phyloP scores from a whole-genome alignment of 2,888 invertebrate genomes.

The Cylindroiulus punctatus region DNA sequence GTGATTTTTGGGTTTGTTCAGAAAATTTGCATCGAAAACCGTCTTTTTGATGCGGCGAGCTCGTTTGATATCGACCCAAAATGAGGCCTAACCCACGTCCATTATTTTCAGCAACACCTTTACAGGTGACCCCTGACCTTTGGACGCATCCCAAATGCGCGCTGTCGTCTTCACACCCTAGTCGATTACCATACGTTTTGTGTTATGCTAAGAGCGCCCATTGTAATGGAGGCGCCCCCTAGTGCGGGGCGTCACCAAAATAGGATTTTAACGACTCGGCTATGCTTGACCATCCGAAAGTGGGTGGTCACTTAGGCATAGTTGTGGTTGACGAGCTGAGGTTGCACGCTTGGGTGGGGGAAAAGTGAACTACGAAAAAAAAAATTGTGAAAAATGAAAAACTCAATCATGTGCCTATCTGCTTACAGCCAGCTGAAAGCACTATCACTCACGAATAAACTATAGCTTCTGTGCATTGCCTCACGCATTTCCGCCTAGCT shows the following conservation, averaged over 20 bases:
- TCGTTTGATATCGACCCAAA: too few species aligned
- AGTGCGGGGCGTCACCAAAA: slow-evolving; percentile 41
- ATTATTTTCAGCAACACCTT: slow-evolving; percentile 7
- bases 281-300: slow-evolving; percentile 17
- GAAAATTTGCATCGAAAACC: too few species aligned
- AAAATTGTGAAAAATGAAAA: not conserved
- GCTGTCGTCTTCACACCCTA: not conserved
- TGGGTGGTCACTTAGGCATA: slow-evolving; percentile 8
- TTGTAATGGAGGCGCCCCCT: slow-evolving; percentile 43
- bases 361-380: not conserved
- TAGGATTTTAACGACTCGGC: slow-evolving; percentile 1
- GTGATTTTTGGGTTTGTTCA: too few species aligned
- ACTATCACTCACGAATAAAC: too few species aligned
- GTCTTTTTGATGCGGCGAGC: too few species aligned
- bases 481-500: too few species aligned
- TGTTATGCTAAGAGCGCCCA: slow-evolving; percentile 9
- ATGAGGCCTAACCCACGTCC: not conserved
- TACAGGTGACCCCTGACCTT: not conserved
- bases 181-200: not conserved
- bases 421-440: not conserved
- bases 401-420: slow-evolving; percentile 19
- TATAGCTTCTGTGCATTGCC: too few species aligned
- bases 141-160: not conserved
- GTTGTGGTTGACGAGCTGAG: not conserved
- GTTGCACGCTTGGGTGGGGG: not conserved